Evolutionary conservation across 1,140 invertebrate genomes (phyloP), one percentile per base, ranked within the genome.

Genomic region (Colletes gigas): DNA sequence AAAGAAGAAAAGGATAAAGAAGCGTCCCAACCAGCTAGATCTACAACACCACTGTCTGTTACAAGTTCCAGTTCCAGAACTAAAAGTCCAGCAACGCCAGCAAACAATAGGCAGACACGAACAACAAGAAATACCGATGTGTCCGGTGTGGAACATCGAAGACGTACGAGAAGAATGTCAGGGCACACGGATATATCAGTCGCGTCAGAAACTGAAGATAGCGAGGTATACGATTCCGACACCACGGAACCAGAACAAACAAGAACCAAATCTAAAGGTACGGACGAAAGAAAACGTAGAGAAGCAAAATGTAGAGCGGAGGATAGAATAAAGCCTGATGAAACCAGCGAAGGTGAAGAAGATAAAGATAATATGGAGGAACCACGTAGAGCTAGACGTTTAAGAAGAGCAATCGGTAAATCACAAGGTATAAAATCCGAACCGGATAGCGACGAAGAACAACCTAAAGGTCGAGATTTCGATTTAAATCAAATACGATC

Each of bases 401-500:
- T 92, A 59, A 91, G 92, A 54, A 88, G 89, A 67, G 89, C 87
- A 0, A 77, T 89, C 1, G 88, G 82, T 0, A 93, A 93, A 59
- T 79, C 89, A 2, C 89, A 90, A 15, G 87, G 89, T 10, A 83
- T 90, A 1, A 93, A 93, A 70, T 92, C 90, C 0, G 92, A 93
- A 47, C 89, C 90, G 4, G 93, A 92, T 17, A 93, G 92, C 14
- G 92, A 92, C 12, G 90, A 93, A 10, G 92, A 93, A 12, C 91
- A 92, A 69, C 93, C 95, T 0, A 96, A 96, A 83, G 96, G 96
- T 17, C 93, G 96, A 6, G 96, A 97, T 89, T 97, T 97, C 87
- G 97, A 97, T 93, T 93, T 97, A 2, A 97, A 96, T 92, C 96
- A 97, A 93, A 97, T 97, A 78, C 93, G 97, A 83, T 97, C 96